phyloP scores from a whole-genome alignment of 1,140 invertebrate genomes.

The Chionoecetes opilio region DNA sequence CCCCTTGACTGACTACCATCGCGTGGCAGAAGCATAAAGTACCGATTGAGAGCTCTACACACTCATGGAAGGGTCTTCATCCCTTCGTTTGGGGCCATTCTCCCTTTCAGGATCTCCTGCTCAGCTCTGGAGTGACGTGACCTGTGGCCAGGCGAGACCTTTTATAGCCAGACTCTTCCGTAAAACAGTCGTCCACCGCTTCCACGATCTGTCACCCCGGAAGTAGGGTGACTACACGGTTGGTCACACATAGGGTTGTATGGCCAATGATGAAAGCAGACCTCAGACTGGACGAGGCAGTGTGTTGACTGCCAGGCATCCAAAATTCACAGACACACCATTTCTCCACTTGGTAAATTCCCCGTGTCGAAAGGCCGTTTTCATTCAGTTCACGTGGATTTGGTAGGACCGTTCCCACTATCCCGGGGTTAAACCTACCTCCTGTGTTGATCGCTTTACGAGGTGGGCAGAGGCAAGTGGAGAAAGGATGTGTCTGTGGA shows the following conservation, averaged over 20 bases:
- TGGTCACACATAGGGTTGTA: background rate
- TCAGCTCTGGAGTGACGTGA: background rate
- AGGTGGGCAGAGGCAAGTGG: background rate
- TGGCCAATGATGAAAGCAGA: background rate
- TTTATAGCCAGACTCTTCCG: background rate
- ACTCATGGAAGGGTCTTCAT: background rate
- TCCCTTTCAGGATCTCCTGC: background rate
- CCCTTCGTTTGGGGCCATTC: background rate
- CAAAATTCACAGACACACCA: background rate
- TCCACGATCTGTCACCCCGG: background rate
- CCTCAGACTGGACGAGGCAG: background rate
- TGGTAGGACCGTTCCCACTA: too few species aligned
- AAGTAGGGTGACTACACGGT: background rate
- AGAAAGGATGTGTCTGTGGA: background rate
- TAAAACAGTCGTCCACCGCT: background rate
- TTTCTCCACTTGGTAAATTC: background rate
- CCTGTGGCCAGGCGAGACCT: background rate
- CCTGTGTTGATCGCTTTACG: slow-evolving; percentile 13
- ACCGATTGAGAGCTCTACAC: background rate
- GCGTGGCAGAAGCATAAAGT: background rate
- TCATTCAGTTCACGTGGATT: background rate
- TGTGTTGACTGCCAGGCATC: background rate
- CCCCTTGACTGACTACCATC: background rate
- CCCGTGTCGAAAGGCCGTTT: background rate
- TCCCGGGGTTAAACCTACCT: background rate